Base-by-base conservation (phyloP, 2,888 invertebrate species). In the Automeris io region DNA sequence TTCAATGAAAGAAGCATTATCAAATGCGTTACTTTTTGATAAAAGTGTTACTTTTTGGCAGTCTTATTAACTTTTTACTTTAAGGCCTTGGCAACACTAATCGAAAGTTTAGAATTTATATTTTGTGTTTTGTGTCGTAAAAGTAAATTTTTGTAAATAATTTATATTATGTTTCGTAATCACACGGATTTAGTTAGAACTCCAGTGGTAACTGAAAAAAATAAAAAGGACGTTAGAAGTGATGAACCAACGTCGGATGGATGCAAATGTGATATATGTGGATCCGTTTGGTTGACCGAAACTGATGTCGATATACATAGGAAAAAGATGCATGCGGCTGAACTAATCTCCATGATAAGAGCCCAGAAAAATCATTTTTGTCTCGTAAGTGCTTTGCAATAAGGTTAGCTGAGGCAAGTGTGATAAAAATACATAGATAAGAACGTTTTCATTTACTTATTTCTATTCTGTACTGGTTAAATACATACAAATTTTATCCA, bases 251-350 rank as follows among this genome's bases (percentile, higher is more conserved):
- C 13, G 6, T 1, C 23, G 1, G 16, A 24, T 7, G 35, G 32
- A 1, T 45, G 39, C 24, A 22, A 35, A 5, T 74, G 70, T 32
- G 61, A 69, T 18, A 7, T 61, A 1, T 75, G 76, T 22, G 41
- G 49, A 0, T 45, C 48, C 1, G 49, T 46, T 0, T 79, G 70
- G 70, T 21, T 41, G 0, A 57, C 61, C 0, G 76, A 77, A 40
- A 57, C 64, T 0, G 78, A 79, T 3, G 53, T 73, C 0, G 70
- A 70, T 11, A 51, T 77, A 0, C 78, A 79, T 23, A 60, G 57
- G 4, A 58, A 52, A 18, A 36, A 37, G 0, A 18, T 4, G 2
- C 76, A 76, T 21, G 39, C 18, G 5, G 5, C 0, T 0, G 11
- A 32, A 3, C 18, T 48, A 5, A 5, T 18, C 0, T 5, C 31